Conservation (phyloP, 2,113 vertebrate genomes). For the Oncorhynchus clarkii region DNA sequence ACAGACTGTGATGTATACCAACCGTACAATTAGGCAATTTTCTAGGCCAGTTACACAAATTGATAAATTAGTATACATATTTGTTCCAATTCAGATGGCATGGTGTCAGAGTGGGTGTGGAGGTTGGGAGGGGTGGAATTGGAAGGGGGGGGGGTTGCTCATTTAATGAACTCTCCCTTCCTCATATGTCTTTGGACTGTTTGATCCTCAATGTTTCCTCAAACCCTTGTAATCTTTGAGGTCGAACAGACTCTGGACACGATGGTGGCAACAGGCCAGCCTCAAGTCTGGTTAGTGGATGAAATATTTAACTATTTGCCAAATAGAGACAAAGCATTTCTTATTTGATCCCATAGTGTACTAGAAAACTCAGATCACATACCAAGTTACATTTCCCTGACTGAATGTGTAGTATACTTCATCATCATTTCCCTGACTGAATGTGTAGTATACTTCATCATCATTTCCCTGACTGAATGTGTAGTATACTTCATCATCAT, state of each 20-base stretch:
- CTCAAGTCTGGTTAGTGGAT: constrained; percentile 49
- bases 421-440: constrained; percentile 18
- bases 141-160: constrained; percentile 29
- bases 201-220: constrained; percentile 40
- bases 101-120: constrained; percentile 31
- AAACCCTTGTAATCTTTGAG: constrained; percentile 35
- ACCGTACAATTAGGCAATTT: not conserved
- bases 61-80: constrained; percentile 6
- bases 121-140: too few species aligned
- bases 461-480: too few species aligned
- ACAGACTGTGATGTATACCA: constrained; percentile 4
- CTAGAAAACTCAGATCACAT: constrained; percentile 64
- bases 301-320: constrained; percentile 58
- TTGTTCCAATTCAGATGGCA: constrained; percentile 26
- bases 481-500: too few species aligned
- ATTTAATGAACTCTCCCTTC: constrained; percentile 20
- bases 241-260: constrained; percentile 55
- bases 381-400: constrained; percentile 53
- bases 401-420: constrained; percentile 37
- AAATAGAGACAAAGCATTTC: constrained; percentile 56
- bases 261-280: constrained; percentile 55
- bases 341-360: constrained; percentile 58
- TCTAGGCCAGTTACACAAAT: not conserved
- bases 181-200: constrained; percentile 36
- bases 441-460: too few species aligned